Percentiles rank a stretch among this genome's conserved stretches.
Conservation (phyloP, 2,113 vertebrate genomes). For the Calidris pygmaea region DNA sequence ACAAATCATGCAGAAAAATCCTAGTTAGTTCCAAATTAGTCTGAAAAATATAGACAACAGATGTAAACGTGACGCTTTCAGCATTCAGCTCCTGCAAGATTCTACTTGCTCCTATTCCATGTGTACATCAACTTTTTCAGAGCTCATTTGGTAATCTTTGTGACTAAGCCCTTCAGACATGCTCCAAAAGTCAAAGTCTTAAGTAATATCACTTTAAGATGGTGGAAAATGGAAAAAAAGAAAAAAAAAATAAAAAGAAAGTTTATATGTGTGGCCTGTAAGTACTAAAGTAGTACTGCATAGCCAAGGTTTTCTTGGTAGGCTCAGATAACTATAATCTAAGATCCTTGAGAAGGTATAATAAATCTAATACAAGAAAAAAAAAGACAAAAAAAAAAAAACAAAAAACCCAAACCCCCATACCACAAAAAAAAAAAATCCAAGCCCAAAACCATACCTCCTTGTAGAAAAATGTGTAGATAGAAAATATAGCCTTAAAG, state of each 20-base stretch:
- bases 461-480: not conserved
- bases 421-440: not conserved
- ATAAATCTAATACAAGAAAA: not conserved
- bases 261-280: not conserved
- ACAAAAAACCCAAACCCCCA: not conserved
- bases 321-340: not conserved
- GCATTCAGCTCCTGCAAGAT: not conserved
- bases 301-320: not conserved
- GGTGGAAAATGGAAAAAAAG: not conserved
- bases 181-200: not conserved
- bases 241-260: not conserved
- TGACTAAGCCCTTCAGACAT: not conserved
- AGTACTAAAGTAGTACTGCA: not conserved
- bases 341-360: not conserved
- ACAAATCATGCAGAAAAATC: not conserved
- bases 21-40: not conserved
- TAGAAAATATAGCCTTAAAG: not conserved
- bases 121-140: fast-evolving
- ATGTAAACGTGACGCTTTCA: not conserved
- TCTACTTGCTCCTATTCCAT: not conserved
- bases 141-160: not conserved
- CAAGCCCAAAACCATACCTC: not conserved
- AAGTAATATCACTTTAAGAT: not conserved
- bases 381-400: not conserved
- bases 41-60: not conserved